Evolutionary conservation across 2,888 invertebrate genomes (phyloP), one percentile per base, ranked within the genome.

Genomic region (Andrena bicolor): DNA sequence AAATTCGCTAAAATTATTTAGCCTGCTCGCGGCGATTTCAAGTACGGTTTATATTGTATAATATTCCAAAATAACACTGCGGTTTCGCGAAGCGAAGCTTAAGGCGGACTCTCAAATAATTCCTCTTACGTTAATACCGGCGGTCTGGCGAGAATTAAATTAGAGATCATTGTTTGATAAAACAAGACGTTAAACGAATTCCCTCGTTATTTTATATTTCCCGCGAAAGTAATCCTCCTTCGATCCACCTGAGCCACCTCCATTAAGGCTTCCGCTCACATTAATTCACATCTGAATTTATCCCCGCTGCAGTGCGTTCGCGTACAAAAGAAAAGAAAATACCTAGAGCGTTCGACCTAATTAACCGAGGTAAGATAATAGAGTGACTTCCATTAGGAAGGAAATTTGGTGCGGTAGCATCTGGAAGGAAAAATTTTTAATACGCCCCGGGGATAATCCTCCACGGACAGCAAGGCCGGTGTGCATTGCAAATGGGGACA

Each of bases 341-440:
- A 72, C 58, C 35, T n/a, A 49, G 65, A 70, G 73, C 69, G 76
- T 72, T 61, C 83, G 83, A 83, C 82, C 83, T 74, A 83, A 83
- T 82, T 77, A 82, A 77, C 69, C 73, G 26, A 70, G 61, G 70
- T 82, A 82, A 83, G 77, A 82, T 83, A 83, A 83, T 82, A 77
- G 73, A 82, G 77, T 82, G 83, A 77, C 53, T 83, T 82, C 77
- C 73, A 83, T 83, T 83, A 83, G 69, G 73, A 82, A 71, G 70
- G 63, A 56, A 82, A 82, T 82, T 82, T 76, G 61, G 72, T 76
- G 63, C 64, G 68, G 60, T 66, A 65, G 65, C 83, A 79, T 83
- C 77, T 79, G 79, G 66, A 66, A 63, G 74, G 65, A 70, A 65
- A 70, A 77, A 60, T 73, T 75, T 81, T 81, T 82, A 82, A 79